Evolutionary conservation across 2,113 vertebrate genomes (phyloP).

Genomic region (Nettapus auritus): DNA sequence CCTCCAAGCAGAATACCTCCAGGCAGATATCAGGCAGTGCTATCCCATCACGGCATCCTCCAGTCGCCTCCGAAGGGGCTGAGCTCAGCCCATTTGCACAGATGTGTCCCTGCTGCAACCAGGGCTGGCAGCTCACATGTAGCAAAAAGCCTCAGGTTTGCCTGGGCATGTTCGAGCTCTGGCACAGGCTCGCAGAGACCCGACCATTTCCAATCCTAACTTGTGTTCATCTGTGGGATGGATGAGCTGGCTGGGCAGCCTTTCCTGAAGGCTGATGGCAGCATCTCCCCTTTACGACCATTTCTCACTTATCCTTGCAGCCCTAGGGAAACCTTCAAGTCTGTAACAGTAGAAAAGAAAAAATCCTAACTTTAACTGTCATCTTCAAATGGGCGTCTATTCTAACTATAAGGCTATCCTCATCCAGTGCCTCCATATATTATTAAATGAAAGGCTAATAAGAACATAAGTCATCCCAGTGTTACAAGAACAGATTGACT

Average conservation of each 20-base stretch:
- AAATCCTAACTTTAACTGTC: neutral
- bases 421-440: neutral
- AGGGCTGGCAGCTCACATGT: neutral
- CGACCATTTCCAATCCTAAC: neutral
- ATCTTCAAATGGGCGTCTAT: neutral
- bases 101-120: neutral
- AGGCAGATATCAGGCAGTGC: rapidly evolving
- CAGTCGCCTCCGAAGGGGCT: neutral
- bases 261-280: constrained; percentile 1
- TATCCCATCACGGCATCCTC: neutral
- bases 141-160: neutral
- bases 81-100: neutral
- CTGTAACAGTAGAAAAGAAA: neutral
- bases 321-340: neutral
- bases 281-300: neutral
- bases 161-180: neutral
- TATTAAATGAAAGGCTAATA: neutral
- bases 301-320: neutral
- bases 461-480: neutral
- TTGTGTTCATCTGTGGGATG: neutral
- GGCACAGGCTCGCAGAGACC: neutral
- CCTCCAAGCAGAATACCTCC: neutral
- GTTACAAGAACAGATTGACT: neutral
- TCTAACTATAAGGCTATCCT: neutral
- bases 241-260: neutral